Percentiles rank a stretch among this genome's conserved stretches.
These are phyloP conservation scores for Belonocnema kinseyi DNA, from an alignment of 1,140 invertebrate species.

Conservation along the genomic window DNA sequence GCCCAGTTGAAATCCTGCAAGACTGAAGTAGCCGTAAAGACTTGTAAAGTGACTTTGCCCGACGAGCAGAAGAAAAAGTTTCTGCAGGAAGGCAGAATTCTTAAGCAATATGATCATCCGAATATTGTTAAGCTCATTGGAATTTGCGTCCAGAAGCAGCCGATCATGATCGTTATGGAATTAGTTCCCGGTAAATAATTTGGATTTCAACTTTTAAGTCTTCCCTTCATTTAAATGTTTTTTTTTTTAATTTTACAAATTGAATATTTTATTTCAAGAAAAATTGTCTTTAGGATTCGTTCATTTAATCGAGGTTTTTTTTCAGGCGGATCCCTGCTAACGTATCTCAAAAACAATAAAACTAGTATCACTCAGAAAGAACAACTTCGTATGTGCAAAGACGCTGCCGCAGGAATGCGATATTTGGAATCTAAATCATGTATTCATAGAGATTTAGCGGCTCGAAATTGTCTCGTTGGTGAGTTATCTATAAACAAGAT, in stretches of 20 bases:
- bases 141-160: constrained; percentile 98
- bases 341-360: constrained; percentile 89
- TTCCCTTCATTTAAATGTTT: background rate
- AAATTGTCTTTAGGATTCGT: background rate
- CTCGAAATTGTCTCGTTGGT: constrained; percentile 94
- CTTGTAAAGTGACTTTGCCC: constrained; percentile 93
- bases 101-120: constrained; percentile 97
- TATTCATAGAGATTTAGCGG: constrained; percentile 97
- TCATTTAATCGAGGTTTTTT: constrained; percentile 26
- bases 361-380: constrained; percentile 82
- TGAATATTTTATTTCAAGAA: background rate
- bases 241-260: background rate
- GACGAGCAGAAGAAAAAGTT: constrained; percentile 98
- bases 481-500: constrained; percentile 56
- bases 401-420: constrained; percentile 95
- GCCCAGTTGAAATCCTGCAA: constrained; percentile 89
- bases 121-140: constrained; percentile 98
- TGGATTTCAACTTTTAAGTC: constrained; percentile 9
- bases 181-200: constrained; percentile 86
- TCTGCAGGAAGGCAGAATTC: constrained; percentile 94
- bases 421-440: constrained; percentile 98
- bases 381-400: constrained; percentile 92
- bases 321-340: constrained; percentile 92
- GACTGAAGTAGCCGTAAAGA: constrained; percentile 96
- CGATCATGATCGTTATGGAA: constrained; percentile 99